These are phyloP conservation scores for Girardinichthys multiradiatus DNA, from an alignment of 2,113 vertebrate species.

Conservation along the genomic window DNA sequence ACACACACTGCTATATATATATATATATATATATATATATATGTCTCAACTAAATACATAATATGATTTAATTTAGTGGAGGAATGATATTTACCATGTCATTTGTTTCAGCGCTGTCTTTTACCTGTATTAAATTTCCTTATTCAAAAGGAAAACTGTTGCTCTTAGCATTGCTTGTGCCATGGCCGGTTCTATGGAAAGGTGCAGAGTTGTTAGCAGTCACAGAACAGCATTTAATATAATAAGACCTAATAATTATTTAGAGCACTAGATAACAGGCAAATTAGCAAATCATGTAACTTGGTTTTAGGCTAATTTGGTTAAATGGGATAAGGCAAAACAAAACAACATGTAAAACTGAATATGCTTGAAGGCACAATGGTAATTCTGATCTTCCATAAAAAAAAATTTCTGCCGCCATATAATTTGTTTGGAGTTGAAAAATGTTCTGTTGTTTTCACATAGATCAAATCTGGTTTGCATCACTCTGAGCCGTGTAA, in stretches of 20 bases:
- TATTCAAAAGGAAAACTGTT: too few relatives aligned
- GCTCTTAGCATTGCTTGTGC: background rate
- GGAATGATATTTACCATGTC: too few relatives aligned
- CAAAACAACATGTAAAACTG: background rate
- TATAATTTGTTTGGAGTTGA: background rate
- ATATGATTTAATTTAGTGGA: too few relatives aligned
- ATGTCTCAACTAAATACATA: too few relatives aligned
- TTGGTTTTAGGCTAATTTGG: background rate
- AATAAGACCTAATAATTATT: background rate
- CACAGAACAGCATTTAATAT: too few relatives aligned
- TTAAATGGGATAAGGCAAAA: background rate
- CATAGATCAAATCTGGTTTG: conserved; percentile 12
- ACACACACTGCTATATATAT: too few relatives aligned
- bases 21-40: too few relatives aligned
- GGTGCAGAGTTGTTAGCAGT: too few relatives aligned
- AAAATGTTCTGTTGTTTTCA: conserved; percentile 11
- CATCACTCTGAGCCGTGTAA: conserved; percentile 11
- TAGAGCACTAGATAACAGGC: background rate
- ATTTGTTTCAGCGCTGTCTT: too few relatives aligned
- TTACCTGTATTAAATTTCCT: too few relatives aligned
- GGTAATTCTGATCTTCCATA: background rate
- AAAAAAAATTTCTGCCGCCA: background rate
- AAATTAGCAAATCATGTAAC: background rate
- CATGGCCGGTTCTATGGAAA: too few relatives aligned
- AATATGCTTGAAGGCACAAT: background rate